phyloP scores from a whole-genome alignment of 1,140 invertebrate species.

The Proales similis region DNA sequence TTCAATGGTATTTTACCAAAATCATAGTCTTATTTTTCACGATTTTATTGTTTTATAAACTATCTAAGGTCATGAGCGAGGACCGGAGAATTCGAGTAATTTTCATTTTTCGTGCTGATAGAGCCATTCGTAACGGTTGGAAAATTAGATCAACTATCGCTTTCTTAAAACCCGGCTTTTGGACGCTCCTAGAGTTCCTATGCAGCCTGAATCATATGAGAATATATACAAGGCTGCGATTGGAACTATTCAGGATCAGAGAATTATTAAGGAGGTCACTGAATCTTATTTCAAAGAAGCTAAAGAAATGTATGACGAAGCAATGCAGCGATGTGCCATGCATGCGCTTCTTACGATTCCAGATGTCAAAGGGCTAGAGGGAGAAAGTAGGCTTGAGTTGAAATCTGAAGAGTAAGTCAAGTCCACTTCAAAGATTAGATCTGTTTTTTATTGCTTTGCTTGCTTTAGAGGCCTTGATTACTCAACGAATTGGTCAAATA shows the following conservation, averaged over 20 bases:
- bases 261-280: conserved; percentile 42
- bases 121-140: not conserved
- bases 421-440: not conserved
- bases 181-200: conserved; percentile 46
- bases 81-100: conserved; percentile 46
- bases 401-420: not conserved
- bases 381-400: conserved; percentile 48
- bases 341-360: conserved; percentile 50
- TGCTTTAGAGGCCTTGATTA: conserved; percentile 45
- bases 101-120: conserved; percentile 5
- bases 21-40: too few species aligned
- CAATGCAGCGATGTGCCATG: conserved; percentile 53
- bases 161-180: conserved; percentile 49
- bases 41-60: not conserved
- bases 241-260: conserved; percentile 42
- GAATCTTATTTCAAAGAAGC: conserved; percentile 47
- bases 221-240: conserved; percentile 49
- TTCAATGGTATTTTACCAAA: too few species aligned
- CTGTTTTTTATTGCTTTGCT: not conserved
- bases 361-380: conserved; percentile 48
- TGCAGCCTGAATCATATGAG: conserved; percentile 49
- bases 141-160: conserved; percentile 48
- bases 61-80: conserved; percentile 47
- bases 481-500: conserved; percentile 49
- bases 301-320: conserved; percentile 44